Conservation (phyloP, 2,113 vertebrate genomes). For the Morone saxatilis region DNA sequence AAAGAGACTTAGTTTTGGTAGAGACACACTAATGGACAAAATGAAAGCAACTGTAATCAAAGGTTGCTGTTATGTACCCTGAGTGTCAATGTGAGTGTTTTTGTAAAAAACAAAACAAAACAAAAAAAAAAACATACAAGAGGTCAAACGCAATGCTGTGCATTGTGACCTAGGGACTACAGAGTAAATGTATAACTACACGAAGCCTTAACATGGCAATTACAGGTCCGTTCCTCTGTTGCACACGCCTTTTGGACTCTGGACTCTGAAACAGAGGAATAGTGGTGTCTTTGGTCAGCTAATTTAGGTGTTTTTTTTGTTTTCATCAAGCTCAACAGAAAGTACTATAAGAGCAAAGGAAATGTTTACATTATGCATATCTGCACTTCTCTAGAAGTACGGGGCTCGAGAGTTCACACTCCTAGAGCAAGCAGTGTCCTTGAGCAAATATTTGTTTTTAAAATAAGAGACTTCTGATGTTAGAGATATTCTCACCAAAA, state of each 20-base stretch:
- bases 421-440: conserved; percentile 74
- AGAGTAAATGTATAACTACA: conserved; percentile 83
- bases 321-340: conserved; percentile 87
- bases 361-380: conserved; percentile 98
- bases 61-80: conserved; percentile 61
- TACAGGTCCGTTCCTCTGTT: conserved; percentile 90
- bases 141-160: conserved; percentile 85
- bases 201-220: conserved; percentile 88
- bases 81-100: conserved; percentile 71
- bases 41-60: conserved; percentile 53
- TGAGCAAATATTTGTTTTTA: conserved; percentile 78
- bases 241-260: conserved; percentile 87
- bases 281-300: conserved; percentile 83
- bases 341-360: conserved; percentile 81
- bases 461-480: conserved; percentile 90
- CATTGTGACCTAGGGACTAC: conserved; percentile 85
- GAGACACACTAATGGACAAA: conserved; percentile 69
- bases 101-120: conserved; percentile 55
- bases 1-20: conserved; percentile 85
- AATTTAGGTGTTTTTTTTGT: conserved; percentile 72
- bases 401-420: conserved; percentile 78
- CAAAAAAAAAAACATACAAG: conserved; percentile 15
- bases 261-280: conserved; percentile 89
- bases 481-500: conserved; percentile 86
- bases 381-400: conserved; percentile 90